A percentile compares a stretch with the other conserved stretches of the same genome.
Conservation (phyloP, 2,113 vertebrate species). For the Aphyosemion australe region DNA sequence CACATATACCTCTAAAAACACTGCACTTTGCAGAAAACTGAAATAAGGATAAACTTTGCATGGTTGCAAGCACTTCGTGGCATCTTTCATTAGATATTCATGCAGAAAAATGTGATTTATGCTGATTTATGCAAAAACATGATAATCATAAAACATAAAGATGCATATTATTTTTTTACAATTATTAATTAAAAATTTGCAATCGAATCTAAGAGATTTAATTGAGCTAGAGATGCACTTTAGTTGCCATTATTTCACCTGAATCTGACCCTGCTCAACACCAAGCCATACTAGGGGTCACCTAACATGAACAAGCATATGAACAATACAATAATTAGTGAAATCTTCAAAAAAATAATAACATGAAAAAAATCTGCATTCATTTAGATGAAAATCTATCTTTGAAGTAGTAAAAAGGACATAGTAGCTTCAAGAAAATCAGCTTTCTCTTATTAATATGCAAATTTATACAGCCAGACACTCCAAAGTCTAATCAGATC, state of each 20-base stretch:
- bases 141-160: no score
- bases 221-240: not conserved
- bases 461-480: slow-evolving; percentile 65
- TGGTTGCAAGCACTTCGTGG: no score
- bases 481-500: slow-evolving; percentile 71
- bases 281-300: not conserved
- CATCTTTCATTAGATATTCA: not conserved
- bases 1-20: no score
- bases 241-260: not conserved
- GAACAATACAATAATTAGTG: slow-evolving; percentile 10
- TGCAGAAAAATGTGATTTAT: not conserved
- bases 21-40: no score
- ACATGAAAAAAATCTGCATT: not conserved
- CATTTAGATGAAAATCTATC: slow-evolving; percentile 14
- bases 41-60: no score
- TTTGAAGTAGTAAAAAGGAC: slow-evolving; percentile 20
- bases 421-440: slow-evolving; percentile 42
- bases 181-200: not conserved
- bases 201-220: not conserved
- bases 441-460: slow-evolving; percentile 61
- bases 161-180: no score
- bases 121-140: no score
- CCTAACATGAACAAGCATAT: not conserved
- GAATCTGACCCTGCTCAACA: not conserved
- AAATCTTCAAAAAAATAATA: not conserved